Percentiles rank a stretch among this genome's conserved stretches.
These are phyloP conservation scores for Apantesis nais DNA, from an alignment of 2,888 invertebrate genomes.

Conservation along the genomic window DNA sequence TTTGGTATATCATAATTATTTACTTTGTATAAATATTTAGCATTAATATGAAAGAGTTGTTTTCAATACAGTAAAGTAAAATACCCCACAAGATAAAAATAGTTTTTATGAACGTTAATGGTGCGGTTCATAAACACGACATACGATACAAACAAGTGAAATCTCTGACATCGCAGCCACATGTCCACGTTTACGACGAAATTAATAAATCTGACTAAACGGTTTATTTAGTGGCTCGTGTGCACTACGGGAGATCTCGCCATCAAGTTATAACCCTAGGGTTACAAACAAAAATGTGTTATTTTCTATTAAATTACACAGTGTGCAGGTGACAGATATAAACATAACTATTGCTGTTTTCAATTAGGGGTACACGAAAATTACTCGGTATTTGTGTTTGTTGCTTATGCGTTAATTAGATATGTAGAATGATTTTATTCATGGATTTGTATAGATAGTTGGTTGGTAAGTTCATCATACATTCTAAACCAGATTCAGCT, in stretches of 20 bases:
- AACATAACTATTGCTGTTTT: conserved; percentile 11
- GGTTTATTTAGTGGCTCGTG: conserved; percentile 73
- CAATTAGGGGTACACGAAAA: background rate
- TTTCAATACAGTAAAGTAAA: background rate
- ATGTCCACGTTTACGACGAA: conserved; percentile 58
- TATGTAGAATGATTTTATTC: background rate
- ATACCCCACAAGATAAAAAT: conserved; percentile 4
- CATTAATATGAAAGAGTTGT: background rate
- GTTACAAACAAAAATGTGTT: conserved; percentile 29
- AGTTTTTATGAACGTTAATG: conserved; percentile 28
- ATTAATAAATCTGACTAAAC: conserved; percentile 75
- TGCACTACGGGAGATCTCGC: conserved; percentile 65
- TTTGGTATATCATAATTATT: background rate
- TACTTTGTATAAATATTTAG: background rate
- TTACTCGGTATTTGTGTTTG: background rate
- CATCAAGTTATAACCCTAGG: conserved; percentile 35
- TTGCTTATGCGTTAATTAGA: background rate
- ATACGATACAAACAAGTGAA: conserved; percentile 76
- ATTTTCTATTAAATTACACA: conserved; percentile 16
- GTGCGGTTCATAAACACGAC: conserved; percentile 55
- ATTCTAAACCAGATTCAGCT: background rate
- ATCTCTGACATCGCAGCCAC: conserved; percentile 66
- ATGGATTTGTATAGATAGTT: background rate
- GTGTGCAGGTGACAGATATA: conserved; percentile 18
- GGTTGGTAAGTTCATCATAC: background rate